phyloP scores from a whole-genome alignment of 2,797 vertebrate species.

The Pteronotus mesoamericanus region DNA sequence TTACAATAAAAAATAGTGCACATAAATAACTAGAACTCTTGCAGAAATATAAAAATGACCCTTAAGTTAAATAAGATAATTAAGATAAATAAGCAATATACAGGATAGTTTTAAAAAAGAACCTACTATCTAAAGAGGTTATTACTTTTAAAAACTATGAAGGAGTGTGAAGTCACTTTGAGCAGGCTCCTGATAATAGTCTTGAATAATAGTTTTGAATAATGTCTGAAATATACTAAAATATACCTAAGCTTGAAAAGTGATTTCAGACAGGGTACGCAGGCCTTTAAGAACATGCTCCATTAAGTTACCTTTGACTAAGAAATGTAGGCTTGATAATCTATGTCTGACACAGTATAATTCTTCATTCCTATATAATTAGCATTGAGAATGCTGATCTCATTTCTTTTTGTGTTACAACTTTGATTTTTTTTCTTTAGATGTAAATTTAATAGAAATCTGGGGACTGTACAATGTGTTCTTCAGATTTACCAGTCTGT shows the following conservation, averaged over 20 bases:
- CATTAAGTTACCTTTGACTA: neutral
- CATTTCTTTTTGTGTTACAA: neutral
- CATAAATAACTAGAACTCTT: neutral
- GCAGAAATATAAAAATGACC: neutral
- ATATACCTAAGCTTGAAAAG: neutral
- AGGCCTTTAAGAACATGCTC: neutral
- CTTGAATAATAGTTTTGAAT: neutral
- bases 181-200: too few species aligned
- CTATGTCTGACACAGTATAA: neutral
- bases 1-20: neutral
- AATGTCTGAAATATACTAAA: neutral
- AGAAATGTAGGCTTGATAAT: neutral
- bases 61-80: neutral
- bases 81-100: neutral
- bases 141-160: neutral
- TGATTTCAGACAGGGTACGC: neutral
- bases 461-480: neutral
- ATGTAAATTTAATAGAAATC: neutral
- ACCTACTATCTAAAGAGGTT: neutral
- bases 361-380: conserved; percentile 38
- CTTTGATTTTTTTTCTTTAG: neutral
- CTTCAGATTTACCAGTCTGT: neutral
- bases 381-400: neutral
- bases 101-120: neutral
- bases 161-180: neutral